These are phyloP conservation scores for Tubulanus polymorphus DNA, from an alignment of 2,888 invertebrate genomes.

Conservation along the genomic window DNA sequence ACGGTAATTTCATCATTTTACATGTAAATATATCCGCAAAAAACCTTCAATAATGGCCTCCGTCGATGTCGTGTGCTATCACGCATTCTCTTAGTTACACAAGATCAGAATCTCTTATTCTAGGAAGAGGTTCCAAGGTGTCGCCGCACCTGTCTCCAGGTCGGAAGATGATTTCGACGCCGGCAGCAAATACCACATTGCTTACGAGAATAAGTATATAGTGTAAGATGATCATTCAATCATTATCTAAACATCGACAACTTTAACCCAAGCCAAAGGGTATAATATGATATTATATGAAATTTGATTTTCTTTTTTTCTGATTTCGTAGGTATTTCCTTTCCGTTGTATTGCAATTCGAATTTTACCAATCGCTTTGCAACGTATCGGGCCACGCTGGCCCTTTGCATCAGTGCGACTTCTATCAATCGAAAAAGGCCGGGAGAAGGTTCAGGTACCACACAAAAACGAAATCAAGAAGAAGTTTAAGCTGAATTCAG, in stretches of 20 bases:
- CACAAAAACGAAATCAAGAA: background rate
- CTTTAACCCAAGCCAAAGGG: no score
- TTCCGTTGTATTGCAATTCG: slow-evolving; percentile 88
- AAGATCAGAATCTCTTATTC: no score
- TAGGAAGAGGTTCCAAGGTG: background rate
- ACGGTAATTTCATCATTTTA: slow-evolving; percentile 45
- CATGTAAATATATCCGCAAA: no score
- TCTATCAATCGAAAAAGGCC: slow-evolving; percentile 79
- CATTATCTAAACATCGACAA: background rate
- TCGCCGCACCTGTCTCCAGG: background rate
- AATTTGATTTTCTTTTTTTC: slow-evolving; percentile 16
- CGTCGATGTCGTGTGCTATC: no score
- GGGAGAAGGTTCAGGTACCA: slow-evolving; percentile 78
- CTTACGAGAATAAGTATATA: background rate
- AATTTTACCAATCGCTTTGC: slow-evolving; percentile 81
- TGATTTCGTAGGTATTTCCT: slow-evolving; percentile 95
- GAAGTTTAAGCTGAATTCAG: background rate
- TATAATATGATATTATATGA: no score
- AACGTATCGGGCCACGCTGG: slow-evolving; percentile 70
- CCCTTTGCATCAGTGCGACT: slow-evolving; percentile 84
- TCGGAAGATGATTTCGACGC: background rate
- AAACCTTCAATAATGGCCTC: no score
- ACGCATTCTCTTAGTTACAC: no score
- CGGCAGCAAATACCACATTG: background rate
- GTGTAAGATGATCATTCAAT: background rate